Evolutionary conservation across 2,113 vertebrate genomes (phyloP).

Genomic region (Protobothrops flavoviridis): DNA sequence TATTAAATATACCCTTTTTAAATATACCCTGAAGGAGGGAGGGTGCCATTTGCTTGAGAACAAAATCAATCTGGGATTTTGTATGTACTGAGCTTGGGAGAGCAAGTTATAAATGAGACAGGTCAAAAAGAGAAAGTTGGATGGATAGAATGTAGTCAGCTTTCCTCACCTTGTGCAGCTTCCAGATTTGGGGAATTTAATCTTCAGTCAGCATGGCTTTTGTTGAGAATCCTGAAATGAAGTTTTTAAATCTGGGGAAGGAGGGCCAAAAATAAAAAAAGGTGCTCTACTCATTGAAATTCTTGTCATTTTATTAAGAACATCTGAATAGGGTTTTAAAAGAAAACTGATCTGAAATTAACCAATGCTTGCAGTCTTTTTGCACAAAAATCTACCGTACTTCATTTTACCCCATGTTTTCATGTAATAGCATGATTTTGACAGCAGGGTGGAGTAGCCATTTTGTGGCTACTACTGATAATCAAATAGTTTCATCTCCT

Average conservation of each 20-base stretch:
- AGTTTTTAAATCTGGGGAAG: background rate
- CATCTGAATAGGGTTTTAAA: background rate
- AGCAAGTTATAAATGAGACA: background rate
- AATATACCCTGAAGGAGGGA: background rate
- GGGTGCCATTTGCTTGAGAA: background rate
- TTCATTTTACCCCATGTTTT: background rate
- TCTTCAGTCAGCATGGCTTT: background rate
- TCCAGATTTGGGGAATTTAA: background rate
- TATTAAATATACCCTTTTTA: background rate
- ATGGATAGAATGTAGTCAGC: background rate
- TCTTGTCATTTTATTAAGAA: background rate
- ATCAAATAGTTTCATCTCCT: background rate
- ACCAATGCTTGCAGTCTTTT: background rate
- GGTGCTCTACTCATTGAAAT: background rate
- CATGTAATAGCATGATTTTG: background rate
- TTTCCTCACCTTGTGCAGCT: background rate
- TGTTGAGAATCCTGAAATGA: background rate
- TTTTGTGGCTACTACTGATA: background rate
- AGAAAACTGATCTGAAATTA: background rate
- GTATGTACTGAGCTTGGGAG: background rate
- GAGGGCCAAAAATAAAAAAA: background rate
- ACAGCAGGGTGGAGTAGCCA: background rate
- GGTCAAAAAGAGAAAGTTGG: background rate
- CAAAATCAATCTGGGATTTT: background rate
- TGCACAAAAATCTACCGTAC: background rate